Conservation (phyloP, 2,113 vertebrate species). For the Periophthalmodon schlosseri region DNA sequence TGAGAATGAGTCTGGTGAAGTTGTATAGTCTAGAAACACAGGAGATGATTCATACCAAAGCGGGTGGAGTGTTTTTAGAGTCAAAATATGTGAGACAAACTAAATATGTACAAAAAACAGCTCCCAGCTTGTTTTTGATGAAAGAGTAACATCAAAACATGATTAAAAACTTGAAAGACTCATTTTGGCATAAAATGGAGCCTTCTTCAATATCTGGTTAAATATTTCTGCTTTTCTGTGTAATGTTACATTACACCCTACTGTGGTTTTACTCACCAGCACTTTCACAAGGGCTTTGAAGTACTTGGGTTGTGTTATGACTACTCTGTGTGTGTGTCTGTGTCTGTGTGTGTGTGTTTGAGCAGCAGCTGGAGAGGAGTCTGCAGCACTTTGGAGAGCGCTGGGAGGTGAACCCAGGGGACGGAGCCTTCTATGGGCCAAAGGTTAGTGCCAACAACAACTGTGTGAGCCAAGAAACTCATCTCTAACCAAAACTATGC, state of each 20-base stretch:
- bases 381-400: conserved; percentile 82
- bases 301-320: neutral
- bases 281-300: conserved; percentile 20
- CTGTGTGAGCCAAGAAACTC: neutral
- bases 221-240: neutral
- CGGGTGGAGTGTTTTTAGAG: no score
- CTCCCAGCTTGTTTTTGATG: no score
- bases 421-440: conserved; percentile 94
- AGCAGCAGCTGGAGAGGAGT: conserved; percentile 84
- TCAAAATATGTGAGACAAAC: no score
- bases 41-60: no score
- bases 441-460: conserved; percentile 78
- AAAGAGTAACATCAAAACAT: neutral
- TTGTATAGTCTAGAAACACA: no score
- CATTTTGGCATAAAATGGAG: neutral
- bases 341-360: conserved; percentile 34
- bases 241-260: neutral
- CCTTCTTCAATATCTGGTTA: neutral
- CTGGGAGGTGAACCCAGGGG: conserved; percentile 87
- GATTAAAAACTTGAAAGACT: neutral
- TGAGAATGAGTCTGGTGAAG: no score
- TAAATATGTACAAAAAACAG: no score
- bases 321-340: conserved; percentile 24
- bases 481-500: neutral
- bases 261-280: conserved; percentile 13